A percentile compares a stretch with the other conserved stretches of the same genome.
Evolutionary conservation across 2,888 invertebrate species (phyloP).

Genomic region (Trimorus sp.): DNA sequence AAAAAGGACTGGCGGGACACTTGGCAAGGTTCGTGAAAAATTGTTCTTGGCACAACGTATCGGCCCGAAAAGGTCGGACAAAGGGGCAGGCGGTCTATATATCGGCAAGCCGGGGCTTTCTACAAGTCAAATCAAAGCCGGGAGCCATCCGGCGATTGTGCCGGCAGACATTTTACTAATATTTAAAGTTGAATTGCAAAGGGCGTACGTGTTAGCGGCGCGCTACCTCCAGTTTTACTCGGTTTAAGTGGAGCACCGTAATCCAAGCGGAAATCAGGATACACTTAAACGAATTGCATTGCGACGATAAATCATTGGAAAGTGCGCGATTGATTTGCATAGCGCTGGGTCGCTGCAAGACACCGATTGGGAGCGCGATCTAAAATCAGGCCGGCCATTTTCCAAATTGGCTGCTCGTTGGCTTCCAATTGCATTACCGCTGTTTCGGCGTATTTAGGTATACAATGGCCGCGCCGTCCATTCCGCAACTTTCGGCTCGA

Average conservation of each 20-base stretch:
- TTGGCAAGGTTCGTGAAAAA: conserved; percentile 58
- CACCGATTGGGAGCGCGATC: conserved; percentile 69
- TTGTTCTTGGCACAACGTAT: conserved; percentile 60
- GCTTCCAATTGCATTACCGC: conserved; percentile 57
- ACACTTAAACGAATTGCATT: conserved; percentile 81
- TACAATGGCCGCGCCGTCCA: conserved; percentile 24
- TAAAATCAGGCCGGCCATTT: conserved; percentile 77
- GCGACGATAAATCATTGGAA: conserved; percentile 78
- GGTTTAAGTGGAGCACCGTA: conserved; percentile 72
- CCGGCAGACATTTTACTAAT: conserved; percentile 79
- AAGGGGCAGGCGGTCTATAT: conserved; percentile 67
- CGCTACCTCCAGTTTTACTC: conserved; percentile 64
- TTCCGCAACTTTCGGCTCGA: conserved; percentile 1
- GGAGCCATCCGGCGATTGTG: conserved; percentile 76
- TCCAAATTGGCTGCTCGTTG: conserved; percentile 76
- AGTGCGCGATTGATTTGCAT: conserved; percentile 80
- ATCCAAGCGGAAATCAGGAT: conserved; percentile 79
- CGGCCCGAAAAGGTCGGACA: conserved; percentile 48
- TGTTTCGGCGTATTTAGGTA: conserved; percentile 65
- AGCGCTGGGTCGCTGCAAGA: conserved; percentile 72
- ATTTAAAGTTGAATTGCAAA: conserved; percentile 79
- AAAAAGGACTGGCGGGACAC: conserved; percentile 40
- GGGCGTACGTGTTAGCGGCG: conserved; percentile 69
- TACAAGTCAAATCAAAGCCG: conserved; percentile 81
- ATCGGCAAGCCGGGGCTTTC: conserved; percentile 76